These are phyloP conservation scores for Cremastinae sp. DNA, from an alignment of 2,888 invertebrate genomes.

Conservation along the genomic window DNA sequence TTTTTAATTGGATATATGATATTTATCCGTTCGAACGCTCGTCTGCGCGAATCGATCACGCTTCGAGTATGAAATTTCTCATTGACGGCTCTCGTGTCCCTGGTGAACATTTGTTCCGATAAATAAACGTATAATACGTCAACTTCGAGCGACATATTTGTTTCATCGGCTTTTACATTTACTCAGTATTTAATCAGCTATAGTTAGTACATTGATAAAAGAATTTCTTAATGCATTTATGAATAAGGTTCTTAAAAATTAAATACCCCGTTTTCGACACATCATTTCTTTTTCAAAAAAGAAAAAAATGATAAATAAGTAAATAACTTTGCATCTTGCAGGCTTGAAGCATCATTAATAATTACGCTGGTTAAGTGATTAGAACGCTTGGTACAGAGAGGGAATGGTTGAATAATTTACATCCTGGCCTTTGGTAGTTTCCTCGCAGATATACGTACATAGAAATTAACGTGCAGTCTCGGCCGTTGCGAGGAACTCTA, in stretches of 20 bases:
- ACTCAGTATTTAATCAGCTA: no score
- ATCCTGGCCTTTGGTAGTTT: constrained; percentile 62
- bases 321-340: constrained; percentile 24
- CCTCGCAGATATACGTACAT: constrained; percentile 6
- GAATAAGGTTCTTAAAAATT: no score
- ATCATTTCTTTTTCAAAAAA: no score
- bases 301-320: constrained; percentile 44
- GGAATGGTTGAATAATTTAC: constrained; percentile 72
- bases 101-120: neutral
- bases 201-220: no score
- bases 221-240: no score
- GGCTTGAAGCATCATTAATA: constrained; percentile 68
- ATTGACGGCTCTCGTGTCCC: constrained; percentile 48
- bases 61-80: constrained; percentile 61
- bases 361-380: constrained; percentile 73
- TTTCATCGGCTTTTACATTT: neutral
- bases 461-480: no score
- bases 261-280: no score
- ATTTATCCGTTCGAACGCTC: neutral
- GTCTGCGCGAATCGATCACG: constrained; percentile 54
- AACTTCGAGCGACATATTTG: neutral
- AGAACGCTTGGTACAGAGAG: constrained; percentile 66
- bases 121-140: neutral
- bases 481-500: constrained; percentile 18
- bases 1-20: constrained; percentile 62